phyloP scores from a whole-genome alignment of 2,113 vertebrate genomes.

The Oceanodroma tethys region DNA sequence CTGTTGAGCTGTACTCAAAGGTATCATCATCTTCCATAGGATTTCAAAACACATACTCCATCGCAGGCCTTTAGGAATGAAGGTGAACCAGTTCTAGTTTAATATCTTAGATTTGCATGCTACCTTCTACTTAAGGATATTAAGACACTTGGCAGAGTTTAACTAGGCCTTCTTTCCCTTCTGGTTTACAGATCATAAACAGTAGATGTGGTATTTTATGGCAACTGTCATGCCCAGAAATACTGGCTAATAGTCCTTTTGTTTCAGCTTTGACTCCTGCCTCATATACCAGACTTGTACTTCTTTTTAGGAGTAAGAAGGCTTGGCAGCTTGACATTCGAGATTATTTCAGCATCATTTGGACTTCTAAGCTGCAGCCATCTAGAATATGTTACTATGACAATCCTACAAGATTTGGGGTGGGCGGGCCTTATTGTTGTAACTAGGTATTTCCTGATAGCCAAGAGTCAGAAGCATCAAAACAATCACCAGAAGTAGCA shows the following conservation, averaged over 20 bases:
- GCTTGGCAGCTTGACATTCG: not conserved
- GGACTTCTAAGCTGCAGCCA: not conserved
- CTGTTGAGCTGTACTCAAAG: not conserved
- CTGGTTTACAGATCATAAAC: not conserved
- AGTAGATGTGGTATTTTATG: not conserved
- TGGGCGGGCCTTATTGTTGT: not conserved
- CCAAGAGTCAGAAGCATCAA: not conserved
- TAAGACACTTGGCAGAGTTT: not conserved
- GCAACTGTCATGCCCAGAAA: not conserved
- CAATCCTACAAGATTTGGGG: not conserved
- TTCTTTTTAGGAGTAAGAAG: not conserved
- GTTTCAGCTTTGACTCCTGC: not conserved
- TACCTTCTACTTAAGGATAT: not conserved
- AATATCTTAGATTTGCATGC: not conserved
- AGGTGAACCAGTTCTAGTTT: not conserved
- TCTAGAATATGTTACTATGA: not conserved
- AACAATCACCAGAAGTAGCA: not conserved
- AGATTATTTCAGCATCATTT: not conserved
- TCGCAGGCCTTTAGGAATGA: not conserved
- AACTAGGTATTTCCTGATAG: not conserved
- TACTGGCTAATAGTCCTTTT: not conserved
- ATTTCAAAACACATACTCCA: not conserved
- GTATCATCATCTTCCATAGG: not conserved
- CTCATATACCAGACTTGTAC: not conserved
- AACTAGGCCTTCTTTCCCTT: not conserved